A percentile compares a stretch with the other conserved stretches of the same genome.
Conservation (phyloP, 2,797 vertebrate genomes). For the Alfaro cultratus region DNA sequence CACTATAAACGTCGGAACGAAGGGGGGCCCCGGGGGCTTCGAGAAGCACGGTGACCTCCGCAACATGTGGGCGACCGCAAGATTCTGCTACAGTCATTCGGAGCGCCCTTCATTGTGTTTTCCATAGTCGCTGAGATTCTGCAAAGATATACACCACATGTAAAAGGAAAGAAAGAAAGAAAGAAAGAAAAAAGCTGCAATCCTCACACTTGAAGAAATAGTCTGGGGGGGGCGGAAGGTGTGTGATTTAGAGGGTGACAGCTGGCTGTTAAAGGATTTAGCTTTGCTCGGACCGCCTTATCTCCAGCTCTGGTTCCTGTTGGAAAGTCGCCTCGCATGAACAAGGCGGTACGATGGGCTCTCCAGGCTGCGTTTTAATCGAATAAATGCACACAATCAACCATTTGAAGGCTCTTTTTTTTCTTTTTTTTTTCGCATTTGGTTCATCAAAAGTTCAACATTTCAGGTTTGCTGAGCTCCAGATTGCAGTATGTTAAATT, state of each 20-base stretch:
- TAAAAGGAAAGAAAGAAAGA: conserved; percentile 12
- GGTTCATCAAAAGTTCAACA: conserved; percentile 80
- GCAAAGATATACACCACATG: conserved; percentile 56
- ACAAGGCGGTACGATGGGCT: conserved; percentile 47
- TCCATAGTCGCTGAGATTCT: conserved; percentile 37
- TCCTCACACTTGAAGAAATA: conserved; percentile 48
- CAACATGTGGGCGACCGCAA: conserved; percentile 50
- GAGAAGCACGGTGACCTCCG: conserved; percentile 53
- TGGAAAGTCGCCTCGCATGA: conserved; percentile 38
- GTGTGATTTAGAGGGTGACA: conserved; percentile 77
- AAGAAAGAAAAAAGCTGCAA: conserved; percentile 24
- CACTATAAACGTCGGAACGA: conserved; percentile 65
- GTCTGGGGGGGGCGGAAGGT: conserved; percentile 42
- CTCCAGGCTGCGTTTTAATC: conserved; percentile 62
- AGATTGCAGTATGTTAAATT: conserved; percentile 70
- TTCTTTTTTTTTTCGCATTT: neutral
- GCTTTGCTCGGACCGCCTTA: conserved; percentile 60
- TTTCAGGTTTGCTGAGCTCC: conserved; percentile 63
- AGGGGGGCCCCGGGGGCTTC: conserved; percentile 42
- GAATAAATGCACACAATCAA: conserved; percentile 75
- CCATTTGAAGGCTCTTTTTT: conserved; percentile 56
- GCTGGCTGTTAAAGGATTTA: conserved; percentile 61
- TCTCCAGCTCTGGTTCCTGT: conserved; percentile 62
- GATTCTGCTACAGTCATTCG: conserved; percentile 43
- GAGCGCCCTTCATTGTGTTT: conserved; percentile 39